Percentiles rank a stretch among this genome's conserved stretches.
phyloP scores from a whole-genome alignment of 2,797 vertebrate genomes.

The Semaprochilodus insignis region DNA sequence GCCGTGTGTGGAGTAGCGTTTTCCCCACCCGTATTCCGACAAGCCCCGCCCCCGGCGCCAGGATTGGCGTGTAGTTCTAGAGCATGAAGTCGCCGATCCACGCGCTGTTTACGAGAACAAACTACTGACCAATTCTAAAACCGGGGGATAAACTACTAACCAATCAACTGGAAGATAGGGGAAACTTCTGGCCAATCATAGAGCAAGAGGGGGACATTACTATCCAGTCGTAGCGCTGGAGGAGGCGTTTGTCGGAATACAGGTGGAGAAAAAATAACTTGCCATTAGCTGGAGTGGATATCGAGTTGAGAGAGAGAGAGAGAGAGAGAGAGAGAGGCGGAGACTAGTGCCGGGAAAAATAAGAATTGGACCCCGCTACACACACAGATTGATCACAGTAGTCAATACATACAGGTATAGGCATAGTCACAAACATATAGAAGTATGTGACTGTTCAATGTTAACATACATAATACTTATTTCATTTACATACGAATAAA shows the following conservation, averaged over 20 bases:
- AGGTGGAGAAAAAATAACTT: conserved; percentile 54
- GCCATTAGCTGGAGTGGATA: conserved; percentile 61
- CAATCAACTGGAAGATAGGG: neutral
- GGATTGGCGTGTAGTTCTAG: neutral
- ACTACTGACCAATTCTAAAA: neutral
- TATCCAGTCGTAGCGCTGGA: conserved; percentile 37
- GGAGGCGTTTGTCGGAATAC: conserved; percentile 2
- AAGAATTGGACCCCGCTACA: neutral
- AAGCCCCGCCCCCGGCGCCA: neutral
- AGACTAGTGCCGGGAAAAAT: conserved; percentile 57
- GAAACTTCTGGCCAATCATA: neutral
- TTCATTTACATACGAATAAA: too few species aligned
- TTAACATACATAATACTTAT: too few species aligned
- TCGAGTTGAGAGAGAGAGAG: conserved; percentile 59
- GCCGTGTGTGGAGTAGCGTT: conserved; percentile 38
- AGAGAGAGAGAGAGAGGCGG: conserved; percentile 66
- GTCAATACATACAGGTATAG: too few species aligned
- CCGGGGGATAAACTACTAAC: neutral
- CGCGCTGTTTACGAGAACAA: neutral
- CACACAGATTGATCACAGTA: neutral
- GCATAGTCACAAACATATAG: too few species aligned
- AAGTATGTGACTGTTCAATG: too few species aligned
- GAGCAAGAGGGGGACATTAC: neutral
- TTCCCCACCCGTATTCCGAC: neutral
- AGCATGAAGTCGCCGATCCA: neutral